Evolutionary conservation across 1,140 invertebrate genomes (phyloP).

Genomic region (Magallana gigas): DNA sequence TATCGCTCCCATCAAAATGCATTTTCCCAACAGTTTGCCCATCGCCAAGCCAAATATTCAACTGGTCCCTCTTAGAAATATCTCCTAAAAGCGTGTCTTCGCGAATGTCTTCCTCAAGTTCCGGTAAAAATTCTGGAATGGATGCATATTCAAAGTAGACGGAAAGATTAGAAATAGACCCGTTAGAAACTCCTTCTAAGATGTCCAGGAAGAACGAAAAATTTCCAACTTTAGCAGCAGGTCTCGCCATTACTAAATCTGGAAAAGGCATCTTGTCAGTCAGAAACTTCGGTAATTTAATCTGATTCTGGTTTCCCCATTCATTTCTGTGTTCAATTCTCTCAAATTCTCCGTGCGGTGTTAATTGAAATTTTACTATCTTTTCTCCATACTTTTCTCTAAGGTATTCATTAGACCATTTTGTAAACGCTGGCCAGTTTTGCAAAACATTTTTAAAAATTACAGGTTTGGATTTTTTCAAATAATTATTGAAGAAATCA

Average conservation of each 20-base stretch:
- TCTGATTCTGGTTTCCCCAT: slow-evolving; percentile 68
- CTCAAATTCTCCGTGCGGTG: slow-evolving; percentile 74
- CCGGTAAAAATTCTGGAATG: slow-evolving; percentile 70
- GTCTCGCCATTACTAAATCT: slow-evolving; percentile 75
- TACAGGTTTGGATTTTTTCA: slow-evolving; percentile 74
- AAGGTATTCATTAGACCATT: slow-evolving; percentile 74
- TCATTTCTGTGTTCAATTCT: slow-evolving; percentile 69
- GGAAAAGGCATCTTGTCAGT: slow-evolving; percentile 67
- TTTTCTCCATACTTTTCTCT: slow-evolving; percentile 64
- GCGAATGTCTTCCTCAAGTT: slow-evolving; percentile 69
- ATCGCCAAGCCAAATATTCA: slow-evolving; percentile 77
- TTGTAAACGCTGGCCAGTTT: slow-evolving; percentile 70
- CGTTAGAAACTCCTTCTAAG: slow-evolving; percentile 65
- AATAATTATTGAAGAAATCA: slow-evolving; percentile 72
- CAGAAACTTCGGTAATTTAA: slow-evolving; percentile 68
- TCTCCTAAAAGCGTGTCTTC: slow-evolving; percentile 70
- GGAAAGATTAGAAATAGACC: slow-evolving; percentile 65
- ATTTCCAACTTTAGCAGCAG: slow-evolving; percentile 70
- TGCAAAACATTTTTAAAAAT: slow-evolving; percentile 69
- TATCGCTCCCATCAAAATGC: slow-evolving; percentile 77
- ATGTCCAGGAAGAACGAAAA: slow-evolving; percentile 75
- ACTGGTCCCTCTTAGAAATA: slow-evolving; percentile 63
- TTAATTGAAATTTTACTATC: slow-evolving; percentile 72
- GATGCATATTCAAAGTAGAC: slow-evolving; percentile 77
- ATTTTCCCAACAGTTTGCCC: slow-evolving; percentile 76